These are phyloP conservation scores for Dynastes grantii DNA, from an alignment of 2,888 invertebrate genomes.

Conservation along the genomic window DNA sequence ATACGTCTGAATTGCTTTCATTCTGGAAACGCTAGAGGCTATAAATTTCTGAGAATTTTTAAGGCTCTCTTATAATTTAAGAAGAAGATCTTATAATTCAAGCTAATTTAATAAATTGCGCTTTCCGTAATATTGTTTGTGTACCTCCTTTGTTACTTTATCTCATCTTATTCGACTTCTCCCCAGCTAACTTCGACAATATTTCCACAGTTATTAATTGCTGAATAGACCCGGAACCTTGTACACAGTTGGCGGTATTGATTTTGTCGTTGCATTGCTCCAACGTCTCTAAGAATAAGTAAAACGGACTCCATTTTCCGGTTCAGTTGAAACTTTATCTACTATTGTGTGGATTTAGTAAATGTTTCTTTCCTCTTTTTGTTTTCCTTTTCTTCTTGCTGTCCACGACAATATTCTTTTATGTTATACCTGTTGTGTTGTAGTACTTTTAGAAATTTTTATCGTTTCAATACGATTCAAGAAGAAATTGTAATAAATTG, in stretches of 20 bases:
- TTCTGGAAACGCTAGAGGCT: too few species aligned
- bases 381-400: not conserved
- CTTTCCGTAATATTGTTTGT: too few species aligned
- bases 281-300: conserved; percentile 16
- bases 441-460: too few species aligned
- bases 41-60: too few species aligned
- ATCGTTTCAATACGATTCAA: too few species aligned
- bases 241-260: conserved; percentile 15
- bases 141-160: too few species aligned
- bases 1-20: not conserved
- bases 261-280: conserved; percentile 12
- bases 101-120: too few species aligned
- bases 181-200: not conserved
- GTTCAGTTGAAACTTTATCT: conserved; percentile 25
- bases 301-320: conserved; percentile 21
- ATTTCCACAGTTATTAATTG: conserved; percentile 2
- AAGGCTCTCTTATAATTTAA: too few species aligned
- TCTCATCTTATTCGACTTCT: too few species aligned
- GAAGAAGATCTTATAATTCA: too few species aligned
- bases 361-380: conserved; percentile 9
- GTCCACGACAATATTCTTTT: not conserved
- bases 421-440: too few species aligned
- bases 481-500: too few species aligned
- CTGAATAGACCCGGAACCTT: not conserved
- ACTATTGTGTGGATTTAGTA: conserved; percentile 21